Conservation (phyloP, 2,888 invertebrate species). For the Ommatoiulus sabulosus region DNA sequence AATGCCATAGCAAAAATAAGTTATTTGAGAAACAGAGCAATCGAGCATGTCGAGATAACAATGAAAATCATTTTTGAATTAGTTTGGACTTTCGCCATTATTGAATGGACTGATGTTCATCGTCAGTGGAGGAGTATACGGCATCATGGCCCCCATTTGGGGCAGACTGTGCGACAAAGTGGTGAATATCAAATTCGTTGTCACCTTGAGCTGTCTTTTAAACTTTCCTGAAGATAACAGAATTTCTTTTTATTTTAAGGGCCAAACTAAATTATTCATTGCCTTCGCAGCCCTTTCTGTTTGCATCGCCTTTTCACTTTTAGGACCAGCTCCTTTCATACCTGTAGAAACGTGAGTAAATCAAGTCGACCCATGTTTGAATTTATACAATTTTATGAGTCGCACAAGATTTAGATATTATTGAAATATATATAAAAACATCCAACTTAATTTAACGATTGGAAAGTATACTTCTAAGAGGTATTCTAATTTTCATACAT, state of each 20-base stretch:
- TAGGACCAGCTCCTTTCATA: constrained; percentile 87
- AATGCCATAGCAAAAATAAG: constrained; percentile 35
- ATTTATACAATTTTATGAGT: no score
- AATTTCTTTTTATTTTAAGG: constrained; percentile 62
- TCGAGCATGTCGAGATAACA: no score
- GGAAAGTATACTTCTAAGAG: no score
- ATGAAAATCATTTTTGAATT: no score
- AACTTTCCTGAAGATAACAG: background rate
- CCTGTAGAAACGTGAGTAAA: constrained; percentile 73
- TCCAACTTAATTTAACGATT: no score
- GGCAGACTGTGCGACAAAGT: constrained; percentile 84
- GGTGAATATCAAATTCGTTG: constrained; percentile 63
- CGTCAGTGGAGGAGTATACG: constrained; percentile 85
- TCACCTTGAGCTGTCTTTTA: background rate
- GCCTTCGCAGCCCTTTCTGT: constrained; percentile 77
- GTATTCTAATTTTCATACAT: no score
- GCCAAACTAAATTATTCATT: constrained; percentile 78
- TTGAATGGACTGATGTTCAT: constrained; percentile 84
- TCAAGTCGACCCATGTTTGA: no score
- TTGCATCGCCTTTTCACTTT: constrained; percentile 75
- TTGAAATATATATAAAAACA: no score
- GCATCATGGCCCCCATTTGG: constrained; percentile 81
- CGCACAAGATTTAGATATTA: no score
- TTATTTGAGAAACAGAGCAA: no score
- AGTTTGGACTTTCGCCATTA: constrained; percentile 71